phyloP scores from a whole-genome alignment of 2,888 invertebrate genomes.

The Dorcus hopei region DNA sequence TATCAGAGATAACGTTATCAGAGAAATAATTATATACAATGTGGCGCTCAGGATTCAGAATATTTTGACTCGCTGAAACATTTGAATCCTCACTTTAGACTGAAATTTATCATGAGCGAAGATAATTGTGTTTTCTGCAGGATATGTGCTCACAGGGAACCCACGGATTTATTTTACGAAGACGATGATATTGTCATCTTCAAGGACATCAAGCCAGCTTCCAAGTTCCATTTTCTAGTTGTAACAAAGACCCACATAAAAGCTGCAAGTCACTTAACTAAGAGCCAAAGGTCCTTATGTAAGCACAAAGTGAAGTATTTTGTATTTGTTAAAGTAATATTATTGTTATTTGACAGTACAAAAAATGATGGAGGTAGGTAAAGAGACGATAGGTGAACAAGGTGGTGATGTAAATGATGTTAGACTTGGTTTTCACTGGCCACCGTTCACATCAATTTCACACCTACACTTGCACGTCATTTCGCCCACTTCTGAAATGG shows the following conservation, averaged over 20 bases:
- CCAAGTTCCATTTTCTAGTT: conserved; percentile 74
- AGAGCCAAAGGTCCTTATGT: conserved; percentile 69
- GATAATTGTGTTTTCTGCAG: conserved; percentile 70
- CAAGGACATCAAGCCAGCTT: conserved; percentile 78
- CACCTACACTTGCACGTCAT: conserved; percentile 88
- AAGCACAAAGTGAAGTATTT: conserved; percentile 37
- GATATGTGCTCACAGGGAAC: conserved; percentile 60
- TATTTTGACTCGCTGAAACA: too few species aligned
- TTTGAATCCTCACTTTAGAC: too few species aligned
- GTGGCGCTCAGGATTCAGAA: too few species aligned
- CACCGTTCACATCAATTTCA: conserved; percentile 78
- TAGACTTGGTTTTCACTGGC: conserved; percentile 84
- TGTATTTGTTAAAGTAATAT: conserved; percentile 3
- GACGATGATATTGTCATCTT: conserved; percentile 77
- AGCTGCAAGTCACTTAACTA: conserved; percentile 66
- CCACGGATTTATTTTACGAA: conserved; percentile 64
- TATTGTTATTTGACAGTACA: conserved; percentile 54
- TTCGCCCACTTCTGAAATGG: conserved; percentile 73
- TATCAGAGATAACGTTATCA: too few species aligned
- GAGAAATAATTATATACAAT: too few species aligned
- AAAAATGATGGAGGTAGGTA: conserved; percentile 61
- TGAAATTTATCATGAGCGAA: background rate
- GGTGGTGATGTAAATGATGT: conserved; percentile 47
- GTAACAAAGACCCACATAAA: conserved; percentile 74
- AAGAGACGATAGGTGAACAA: conserved; percentile 51